A percentile compares a stretch with the other conserved stretches of the same genome.
Evolutionary conservation across 2,888 invertebrate species (phyloP).

Genomic region (Stenichneumon culpator): DNA sequence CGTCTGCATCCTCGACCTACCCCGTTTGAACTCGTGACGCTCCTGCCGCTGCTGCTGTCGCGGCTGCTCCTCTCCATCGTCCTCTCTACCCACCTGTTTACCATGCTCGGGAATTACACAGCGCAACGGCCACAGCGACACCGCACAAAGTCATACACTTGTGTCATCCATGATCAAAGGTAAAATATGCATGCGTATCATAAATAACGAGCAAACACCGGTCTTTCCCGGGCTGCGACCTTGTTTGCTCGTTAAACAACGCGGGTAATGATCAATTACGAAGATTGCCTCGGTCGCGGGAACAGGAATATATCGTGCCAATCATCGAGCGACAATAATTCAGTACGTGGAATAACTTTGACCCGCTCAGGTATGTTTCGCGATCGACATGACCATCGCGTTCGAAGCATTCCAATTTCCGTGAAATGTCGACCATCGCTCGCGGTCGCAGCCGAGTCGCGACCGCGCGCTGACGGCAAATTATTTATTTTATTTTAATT

Average conservation of each 20-base stretch:
- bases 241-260: conserved; percentile 61
- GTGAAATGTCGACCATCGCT: background rate
- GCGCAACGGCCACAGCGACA: conserved; percentile 6
- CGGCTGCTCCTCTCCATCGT: background rate
- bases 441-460: background rate
- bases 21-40: conserved; percentile 30
- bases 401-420: background rate
- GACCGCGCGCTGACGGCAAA: background rate
- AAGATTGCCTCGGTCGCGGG: background rate
- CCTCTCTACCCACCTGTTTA: conserved; percentile 43
- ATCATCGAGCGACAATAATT: background rate
- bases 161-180: conserved; percentile 64
- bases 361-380: background rate
- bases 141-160: conserved; percentile 44
- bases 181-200: conserved; percentile 64
- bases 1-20: conserved; percentile 40
- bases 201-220: conserved; percentile 40
- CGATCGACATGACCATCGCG: background rate
- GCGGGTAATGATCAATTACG: conserved; percentile 24
- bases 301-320: background rate
- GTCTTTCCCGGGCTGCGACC: conserved; percentile 4
- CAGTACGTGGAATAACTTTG: background rate
- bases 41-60: background rate
- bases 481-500: background rate
- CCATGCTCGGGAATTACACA: conserved; percentile 48